Base-by-base conservation (phyloP, 2,113 vertebrate genomes). In the Atlantisia rogersi region DNA sequence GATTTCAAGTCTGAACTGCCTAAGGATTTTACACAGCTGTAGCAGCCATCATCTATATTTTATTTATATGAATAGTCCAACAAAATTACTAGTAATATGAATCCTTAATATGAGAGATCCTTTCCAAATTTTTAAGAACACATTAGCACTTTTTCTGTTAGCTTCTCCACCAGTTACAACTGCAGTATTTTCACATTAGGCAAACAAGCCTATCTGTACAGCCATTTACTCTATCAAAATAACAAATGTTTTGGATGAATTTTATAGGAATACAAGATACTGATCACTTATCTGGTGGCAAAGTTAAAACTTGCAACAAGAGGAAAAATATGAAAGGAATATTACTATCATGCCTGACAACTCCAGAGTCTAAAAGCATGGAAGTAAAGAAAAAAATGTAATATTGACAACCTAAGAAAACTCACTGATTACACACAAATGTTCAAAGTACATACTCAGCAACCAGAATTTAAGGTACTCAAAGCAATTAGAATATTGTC, bases 301-400 rank as follows among this genome's bases (percentile, higher is more conserved):
- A 84, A 85, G 12, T 35, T 71, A 35, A 69, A 93, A 73, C 1
- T 6, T 40, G 5, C 9, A 58, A 81, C 8, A 37, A 69, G n/a
- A 68, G 16, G 6, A 76, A 86, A 73, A 60, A 32, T 3, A 4
- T 9, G 22, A 52, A 90, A 69, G 19, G 1, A 90, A 11, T 58
- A 46, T 24, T 81, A 42, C 7, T 58, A 70, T 37, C 22, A 73
- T 6, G 70, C 10, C 3, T 50, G 6, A 20, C 31, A 69, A 62
- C 12, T 58, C 31, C 1, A 3, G 4, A 2, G 0, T 13, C 24
- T 50, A 86, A 75, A 91, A 84, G 5, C 1, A 21, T 11, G 5
- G 26, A 56, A 67, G 9, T 11, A 71, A 19, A 11, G n/a, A 37
- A 60, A 52, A 35, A 63, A n/a, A 4, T 19, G 14, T 19, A 42